These are phyloP conservation scores for Brachionus rotundiformis DNA, from an alignment of 1,140 invertebrate genomes.

Conservation along the genomic window DNA sequence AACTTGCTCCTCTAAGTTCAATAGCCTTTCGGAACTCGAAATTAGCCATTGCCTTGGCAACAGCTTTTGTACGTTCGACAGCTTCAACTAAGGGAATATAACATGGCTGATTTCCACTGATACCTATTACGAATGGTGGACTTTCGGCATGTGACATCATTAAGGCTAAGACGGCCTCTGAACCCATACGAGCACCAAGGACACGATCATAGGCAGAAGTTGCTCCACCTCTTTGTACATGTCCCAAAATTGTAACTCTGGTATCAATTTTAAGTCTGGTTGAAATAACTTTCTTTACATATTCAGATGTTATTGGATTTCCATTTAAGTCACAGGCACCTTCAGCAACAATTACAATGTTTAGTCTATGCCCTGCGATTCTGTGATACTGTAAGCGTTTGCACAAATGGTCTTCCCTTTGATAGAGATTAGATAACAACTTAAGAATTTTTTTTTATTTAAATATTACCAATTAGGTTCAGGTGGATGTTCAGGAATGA, in stretches of 20 bases:
- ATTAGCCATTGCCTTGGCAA: constrained; percentile 79
- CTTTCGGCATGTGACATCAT: constrained; percentile 92
- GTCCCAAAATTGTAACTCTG: constrained; percentile 92
- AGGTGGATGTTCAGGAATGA: constrained; percentile 96
- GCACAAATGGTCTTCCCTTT: constrained; percentile 77
- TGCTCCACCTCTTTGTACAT: constrained; percentile 94
- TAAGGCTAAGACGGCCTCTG: constrained; percentile 93
- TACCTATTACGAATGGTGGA: constrained; percentile 87
- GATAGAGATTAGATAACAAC: background rate
- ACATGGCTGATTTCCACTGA: constrained; percentile 96
- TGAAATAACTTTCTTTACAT: constrained; percentile 80
- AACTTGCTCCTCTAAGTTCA: constrained; percentile 85
- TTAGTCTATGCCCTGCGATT: constrained; percentile 84
- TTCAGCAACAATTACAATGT: constrained; percentile 97
- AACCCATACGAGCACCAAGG: constrained; percentile 97
- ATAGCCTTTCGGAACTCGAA: constrained; percentile 94
- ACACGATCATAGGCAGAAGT: constrained; percentile 99
- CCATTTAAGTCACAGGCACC: constrained; percentile 93
- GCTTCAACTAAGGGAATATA: constrained; percentile 95
- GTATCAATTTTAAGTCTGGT: constrained; percentile 91
- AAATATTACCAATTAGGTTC: constrained; percentile 74
- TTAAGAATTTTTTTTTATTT: background rate
- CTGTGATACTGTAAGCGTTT: constrained; percentile 75
- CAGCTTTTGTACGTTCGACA: constrained; percentile 87
- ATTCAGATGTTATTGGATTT: constrained; percentile 86